Evolutionary conservation across 2,113 vertebrate species (phyloP).

Genomic region (Bufo bufo): DNA sequence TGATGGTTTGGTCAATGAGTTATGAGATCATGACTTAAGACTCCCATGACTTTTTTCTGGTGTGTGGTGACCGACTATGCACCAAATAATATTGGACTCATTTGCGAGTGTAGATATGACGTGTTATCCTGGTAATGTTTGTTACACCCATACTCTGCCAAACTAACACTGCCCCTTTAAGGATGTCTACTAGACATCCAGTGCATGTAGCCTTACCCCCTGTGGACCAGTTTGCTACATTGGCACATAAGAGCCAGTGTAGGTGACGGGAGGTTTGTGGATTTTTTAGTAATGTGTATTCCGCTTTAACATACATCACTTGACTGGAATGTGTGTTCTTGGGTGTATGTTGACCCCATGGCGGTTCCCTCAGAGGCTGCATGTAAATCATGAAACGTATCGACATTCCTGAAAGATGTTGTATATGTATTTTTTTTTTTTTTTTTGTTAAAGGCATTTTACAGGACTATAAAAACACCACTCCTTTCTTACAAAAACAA

Average conservation of each 20-base stretch:
- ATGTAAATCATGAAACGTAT: background rate
- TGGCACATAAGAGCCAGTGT: background rate
- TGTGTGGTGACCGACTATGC: too few species aligned
- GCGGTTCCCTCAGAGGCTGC: background rate
- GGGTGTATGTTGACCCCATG: slow-evolving; percentile 14
- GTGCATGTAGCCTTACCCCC: background rate
- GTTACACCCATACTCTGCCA: background rate
- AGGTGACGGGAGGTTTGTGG: background rate
- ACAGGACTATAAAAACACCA: too few species aligned
- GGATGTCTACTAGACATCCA: background rate
- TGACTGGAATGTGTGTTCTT: slow-evolving; percentile 6
- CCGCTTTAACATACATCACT: background rate
- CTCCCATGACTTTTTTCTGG: too few species aligned
- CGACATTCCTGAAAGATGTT: background rate
- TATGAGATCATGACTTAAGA: too few species aligned
- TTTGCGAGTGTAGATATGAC: too few species aligned
- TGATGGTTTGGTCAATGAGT: too few species aligned
- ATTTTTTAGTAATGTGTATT: background rate
- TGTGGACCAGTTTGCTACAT: background rate
- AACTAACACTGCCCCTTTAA: background rate
- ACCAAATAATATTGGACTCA: too few species aligned
- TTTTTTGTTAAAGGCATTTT: too few species aligned
- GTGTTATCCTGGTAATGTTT: background rate
- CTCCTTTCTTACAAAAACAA: too few species aligned
- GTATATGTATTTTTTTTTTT: background rate